phyloP scores from a whole-genome alignment of 2,888 invertebrate species.

The Apamea monoglypha region DNA sequence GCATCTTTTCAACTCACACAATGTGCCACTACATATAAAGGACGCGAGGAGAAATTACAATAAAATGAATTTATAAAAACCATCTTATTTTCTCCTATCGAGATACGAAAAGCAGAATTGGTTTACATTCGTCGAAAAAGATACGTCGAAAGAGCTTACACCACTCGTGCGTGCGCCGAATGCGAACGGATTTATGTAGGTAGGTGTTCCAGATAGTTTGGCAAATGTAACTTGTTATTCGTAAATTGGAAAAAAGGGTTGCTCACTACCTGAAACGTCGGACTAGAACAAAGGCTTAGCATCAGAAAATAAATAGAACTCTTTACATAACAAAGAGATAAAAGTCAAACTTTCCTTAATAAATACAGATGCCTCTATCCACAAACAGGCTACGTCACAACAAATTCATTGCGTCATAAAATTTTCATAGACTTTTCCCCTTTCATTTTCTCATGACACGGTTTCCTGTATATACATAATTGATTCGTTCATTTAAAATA shows the following conservation, averaged over 20 bases:
- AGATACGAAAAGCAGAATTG: slow-evolving; percentile 53
- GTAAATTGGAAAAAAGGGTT: slow-evolving; percentile 74
- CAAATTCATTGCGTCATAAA: slow-evolving; percentile 75
- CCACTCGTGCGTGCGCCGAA: slow-evolving; percentile 62
- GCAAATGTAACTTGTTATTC: slow-evolving; percentile 73
- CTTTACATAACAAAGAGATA: slow-evolving; percentile 68
- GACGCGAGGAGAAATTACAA: slow-evolving; percentile 10
- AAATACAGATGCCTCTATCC: slow-evolving; percentile 29
- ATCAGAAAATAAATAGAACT: slow-evolving; percentile 69
- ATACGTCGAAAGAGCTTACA: slow-evolving; percentile 49
- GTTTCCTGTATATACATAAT: slow-evolving; percentile 78
- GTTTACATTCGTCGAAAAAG: slow-evolving; percentile 57
- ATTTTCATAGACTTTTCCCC: slow-evolving; percentile 74
- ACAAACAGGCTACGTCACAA: slow-evolving; percentile 60
- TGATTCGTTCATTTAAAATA: slow-evolving; percentile 85
- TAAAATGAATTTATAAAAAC: slow-evolving; percentile 48
- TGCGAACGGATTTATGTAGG: slow-evolving; percentile 67
- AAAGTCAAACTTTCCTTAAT: slow-evolving; percentile 57
- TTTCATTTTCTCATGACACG: slow-evolving; percentile 77
- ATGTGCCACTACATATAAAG: slow-evolving; percentile 24
- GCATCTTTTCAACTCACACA: slow-evolving; percentile 31
- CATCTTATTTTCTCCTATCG: slow-evolving; percentile 39
- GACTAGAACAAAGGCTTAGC: slow-evolving; percentile 70
- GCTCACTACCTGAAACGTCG: slow-evolving; percentile 69
- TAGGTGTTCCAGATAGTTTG: slow-evolving; percentile 65